These are phyloP conservation scores for Drosophila kikkawai DNA, from an alignment of 1,140 invertebrate species.

Conservation along the genomic window DNA sequence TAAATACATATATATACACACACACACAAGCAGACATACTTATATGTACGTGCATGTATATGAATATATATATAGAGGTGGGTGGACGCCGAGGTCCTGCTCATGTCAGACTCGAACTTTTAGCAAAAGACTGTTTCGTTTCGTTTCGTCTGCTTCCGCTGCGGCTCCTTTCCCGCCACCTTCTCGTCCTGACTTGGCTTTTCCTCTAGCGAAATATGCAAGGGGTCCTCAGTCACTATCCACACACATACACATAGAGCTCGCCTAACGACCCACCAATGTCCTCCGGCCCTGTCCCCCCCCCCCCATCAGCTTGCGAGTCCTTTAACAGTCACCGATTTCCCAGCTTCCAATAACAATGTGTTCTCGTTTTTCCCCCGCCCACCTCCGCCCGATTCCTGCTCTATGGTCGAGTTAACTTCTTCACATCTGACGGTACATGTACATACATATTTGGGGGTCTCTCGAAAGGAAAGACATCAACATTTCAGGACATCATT, in stretches of 20 bases:
- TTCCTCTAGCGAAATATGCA: conserved; percentile 30
- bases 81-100: conserved; percentile 29
- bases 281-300: conserved; percentile 4
- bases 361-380: conserved; percentile 41
- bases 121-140: conserved; percentile 66
- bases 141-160: conserved; percentile 59
- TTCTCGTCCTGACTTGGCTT: background rate
- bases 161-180: conserved; percentile 7
- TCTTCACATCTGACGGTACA: conserved; percentile 17
- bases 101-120: conserved; percentile 77
- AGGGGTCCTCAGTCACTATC: conserved; percentile 50
- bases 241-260: conserved; percentile 19
- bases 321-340: conserved; percentile 48
- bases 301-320: background rate
- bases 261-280: conserved; percentile 53
- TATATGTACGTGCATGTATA: background rate
- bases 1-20: conserved; percentile 72
- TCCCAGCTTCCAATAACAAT: conserved; percentile 63
- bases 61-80: conserved; percentile 21
- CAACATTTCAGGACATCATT: conserved; percentile 9
- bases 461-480: background rate
- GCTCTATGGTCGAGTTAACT: conserved; percentile 30
- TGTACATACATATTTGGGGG: background rate
- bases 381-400: conserved; percentile 19
- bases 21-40: background rate